Conservation (phyloP, 2,797 vertebrate genomes). For the Sebastes hubbsi region DNA sequence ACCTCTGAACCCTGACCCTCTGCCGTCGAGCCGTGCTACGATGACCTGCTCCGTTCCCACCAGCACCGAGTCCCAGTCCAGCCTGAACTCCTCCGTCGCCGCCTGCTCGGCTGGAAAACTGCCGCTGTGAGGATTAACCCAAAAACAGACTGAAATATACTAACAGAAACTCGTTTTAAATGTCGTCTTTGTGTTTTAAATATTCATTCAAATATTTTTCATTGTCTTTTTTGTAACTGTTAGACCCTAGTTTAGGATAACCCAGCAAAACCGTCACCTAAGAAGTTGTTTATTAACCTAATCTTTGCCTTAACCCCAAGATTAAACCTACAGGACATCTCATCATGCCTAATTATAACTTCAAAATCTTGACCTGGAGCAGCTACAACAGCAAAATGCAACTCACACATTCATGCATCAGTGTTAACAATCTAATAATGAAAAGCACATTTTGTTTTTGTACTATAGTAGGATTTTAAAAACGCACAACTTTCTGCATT, state of each 20-base stretch:
- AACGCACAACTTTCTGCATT: neutral
- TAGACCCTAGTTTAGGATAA: too few species aligned
- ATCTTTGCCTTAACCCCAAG: too few species aligned
- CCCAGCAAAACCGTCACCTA: too few species aligned
- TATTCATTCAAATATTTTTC: neutral
- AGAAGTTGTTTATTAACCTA: too few species aligned
- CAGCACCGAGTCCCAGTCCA: constrained; percentile 93
- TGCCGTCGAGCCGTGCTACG: constrained; percentile 91
- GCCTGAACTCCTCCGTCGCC: constrained; percentile 89
- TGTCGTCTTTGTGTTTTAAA: neutral
- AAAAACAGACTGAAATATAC: neutral
- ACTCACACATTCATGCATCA: neutral
- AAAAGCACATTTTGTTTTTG: neutral
- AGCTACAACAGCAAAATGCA: neutral
- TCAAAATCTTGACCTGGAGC: neutral
- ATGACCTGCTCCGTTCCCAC: constrained; percentile 89
- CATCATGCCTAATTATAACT: too few species aligned
- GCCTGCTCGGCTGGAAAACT: constrained; percentile 87
- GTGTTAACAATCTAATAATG: neutral
- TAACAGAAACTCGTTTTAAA: neutral
- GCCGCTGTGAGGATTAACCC: constrained; percentile 75
- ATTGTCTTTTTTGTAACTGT: too few species aligned
- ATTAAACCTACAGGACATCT: too few species aligned
- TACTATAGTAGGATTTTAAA: neutral
- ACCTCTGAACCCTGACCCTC: constrained; percentile 93